Evolutionary conservation across 2,888 invertebrate genomes (phyloP).

Genomic region (Iphiclides podalirius): DNA sequence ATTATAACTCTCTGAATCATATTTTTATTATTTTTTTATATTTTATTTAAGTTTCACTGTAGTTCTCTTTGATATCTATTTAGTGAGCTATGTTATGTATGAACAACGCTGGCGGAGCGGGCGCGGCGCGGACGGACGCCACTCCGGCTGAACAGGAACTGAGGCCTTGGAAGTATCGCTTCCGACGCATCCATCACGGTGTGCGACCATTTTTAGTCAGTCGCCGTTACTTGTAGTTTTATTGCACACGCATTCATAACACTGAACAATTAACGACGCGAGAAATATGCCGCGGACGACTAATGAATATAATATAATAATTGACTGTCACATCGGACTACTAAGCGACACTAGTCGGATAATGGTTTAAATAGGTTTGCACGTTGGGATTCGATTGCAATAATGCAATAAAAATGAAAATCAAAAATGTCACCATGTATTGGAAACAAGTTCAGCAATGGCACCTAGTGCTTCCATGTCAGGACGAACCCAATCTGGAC

Average conservation of each 20-base stretch:
- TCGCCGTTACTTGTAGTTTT: neutral
- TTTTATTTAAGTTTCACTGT: slow-evolving; percentile 57
- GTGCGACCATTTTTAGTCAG: no score
- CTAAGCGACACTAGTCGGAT: slow-evolving; percentile 29
- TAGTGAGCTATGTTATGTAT: slow-evolving; percentile 53
- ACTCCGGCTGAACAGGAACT: neutral
- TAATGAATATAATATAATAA: slow-evolving; percentile 61
- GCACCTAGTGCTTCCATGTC: no score
- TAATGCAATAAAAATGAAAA: no score
- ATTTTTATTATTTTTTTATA: slow-evolving; percentile 36
- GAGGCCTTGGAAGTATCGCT: neutral
- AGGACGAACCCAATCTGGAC: no score
- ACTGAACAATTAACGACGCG: slow-evolving; percentile 19
- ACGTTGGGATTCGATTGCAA: no score
- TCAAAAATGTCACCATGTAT: no score
- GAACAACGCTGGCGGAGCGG: slow-evolving; percentile 51
- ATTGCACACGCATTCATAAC: slow-evolving; percentile 7
- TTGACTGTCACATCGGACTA: slow-evolving; percentile 67
- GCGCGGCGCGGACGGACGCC: slow-evolving; percentile 45
- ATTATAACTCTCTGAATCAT: slow-evolving; percentile 72
- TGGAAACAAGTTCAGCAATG: no score
- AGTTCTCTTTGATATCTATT: slow-evolving; percentile 62
- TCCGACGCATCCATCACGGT: no score
- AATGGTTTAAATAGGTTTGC: no score
- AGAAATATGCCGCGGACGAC: slow-evolving; percentile 28